Conservation (phyloP, 1,140 invertebrate genomes). For the Hormaphis cornu region DNA sequence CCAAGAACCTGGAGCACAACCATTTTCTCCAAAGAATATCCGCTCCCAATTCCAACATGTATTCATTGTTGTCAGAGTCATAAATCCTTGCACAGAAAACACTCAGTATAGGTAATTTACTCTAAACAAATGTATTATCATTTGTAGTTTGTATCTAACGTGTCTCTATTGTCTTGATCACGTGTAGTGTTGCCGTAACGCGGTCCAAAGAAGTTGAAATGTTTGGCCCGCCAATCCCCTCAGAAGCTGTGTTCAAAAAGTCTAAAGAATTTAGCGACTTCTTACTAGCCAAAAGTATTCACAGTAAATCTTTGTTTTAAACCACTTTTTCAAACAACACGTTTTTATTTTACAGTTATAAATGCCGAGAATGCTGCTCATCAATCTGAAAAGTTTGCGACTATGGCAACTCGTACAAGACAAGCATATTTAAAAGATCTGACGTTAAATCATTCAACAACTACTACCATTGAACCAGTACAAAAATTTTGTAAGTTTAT, state of each 20-base stretch:
- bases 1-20: slow-evolving; percentile 87
- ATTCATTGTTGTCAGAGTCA: slow-evolving; percentile 84
- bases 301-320: slow-evolving; percentile 1
- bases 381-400: slow-evolving; percentile 90
- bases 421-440: slow-evolving; percentile 92
- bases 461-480: slow-evolving; percentile 69
- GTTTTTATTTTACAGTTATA: slow-evolving; percentile 54
- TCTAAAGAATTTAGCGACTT: slow-evolving; percentile 86
- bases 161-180: not conserved
- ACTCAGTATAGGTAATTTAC: slow-evolving; percentile 62
- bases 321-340: not conserved
- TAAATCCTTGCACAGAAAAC: slow-evolving; percentile 84
- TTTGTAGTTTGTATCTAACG: not conserved
- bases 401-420: slow-evolving; percentile 90
- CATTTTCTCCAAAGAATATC: slow-evolving; percentile 86
- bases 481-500: slow-evolving; percentile 79
- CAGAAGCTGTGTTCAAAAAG: slow-evolving; percentile 74
- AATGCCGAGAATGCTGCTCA: slow-evolving; percentile 97
- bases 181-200: slow-evolving; percentile 71
- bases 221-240: slow-evolving; percentile 86
- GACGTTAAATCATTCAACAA: slow-evolving; percentile 73
- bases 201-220: slow-evolving; percentile 90
- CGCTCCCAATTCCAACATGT: slow-evolving; percentile 95
- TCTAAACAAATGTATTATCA: not conserved
- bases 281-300: slow-evolving; percentile 72